phyloP scores from a whole-genome alignment of 2,797 vertebrate genomes.

The Sternarchorhynchus goeldii region DNA sequence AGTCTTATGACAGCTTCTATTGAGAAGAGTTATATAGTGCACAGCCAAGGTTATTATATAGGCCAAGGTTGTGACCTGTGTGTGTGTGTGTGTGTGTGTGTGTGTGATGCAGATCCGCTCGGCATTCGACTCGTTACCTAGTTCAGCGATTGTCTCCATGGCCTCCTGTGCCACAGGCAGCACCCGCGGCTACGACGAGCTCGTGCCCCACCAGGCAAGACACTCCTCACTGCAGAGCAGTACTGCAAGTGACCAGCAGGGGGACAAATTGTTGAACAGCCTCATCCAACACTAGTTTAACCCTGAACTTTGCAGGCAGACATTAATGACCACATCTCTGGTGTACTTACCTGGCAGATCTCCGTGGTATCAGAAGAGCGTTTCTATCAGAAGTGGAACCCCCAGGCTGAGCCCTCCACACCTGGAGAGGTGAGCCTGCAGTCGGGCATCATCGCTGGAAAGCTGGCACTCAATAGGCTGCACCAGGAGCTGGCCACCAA shows the following conservation, averaged over 20 bases:
- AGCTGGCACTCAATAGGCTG: conserved; percentile 84
- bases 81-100: background rate
- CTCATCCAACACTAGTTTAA: background rate
- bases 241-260: background rate
- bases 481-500: conserved; percentile 84
- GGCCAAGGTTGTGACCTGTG: background rate
- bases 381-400: conserved; percentile 90
- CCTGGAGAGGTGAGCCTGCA: conserved; percentile 78
- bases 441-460: conserved; percentile 88
- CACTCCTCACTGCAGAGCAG: background rate
- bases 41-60: background rate
- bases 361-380: conserved; percentile 96
- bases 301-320: background rate
- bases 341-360: conserved; percentile 74
- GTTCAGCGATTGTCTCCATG: conserved; percentile 91
- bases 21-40: background rate
- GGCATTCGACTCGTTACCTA: conserved; percentile 88
- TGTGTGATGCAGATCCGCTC: conserved; percentile 81
- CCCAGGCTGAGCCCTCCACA: conserved; percentile 63
- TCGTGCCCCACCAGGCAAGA: conserved; percentile 91
- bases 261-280: background rate
- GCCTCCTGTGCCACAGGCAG: conserved; percentile 96
- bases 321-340: background rate
- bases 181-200: conserved; percentile 92
- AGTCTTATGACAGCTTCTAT: background rate